Conservation (phyloP, 2,797 vertebrate species). For the Lagorchestes hirsutus region DNA sequence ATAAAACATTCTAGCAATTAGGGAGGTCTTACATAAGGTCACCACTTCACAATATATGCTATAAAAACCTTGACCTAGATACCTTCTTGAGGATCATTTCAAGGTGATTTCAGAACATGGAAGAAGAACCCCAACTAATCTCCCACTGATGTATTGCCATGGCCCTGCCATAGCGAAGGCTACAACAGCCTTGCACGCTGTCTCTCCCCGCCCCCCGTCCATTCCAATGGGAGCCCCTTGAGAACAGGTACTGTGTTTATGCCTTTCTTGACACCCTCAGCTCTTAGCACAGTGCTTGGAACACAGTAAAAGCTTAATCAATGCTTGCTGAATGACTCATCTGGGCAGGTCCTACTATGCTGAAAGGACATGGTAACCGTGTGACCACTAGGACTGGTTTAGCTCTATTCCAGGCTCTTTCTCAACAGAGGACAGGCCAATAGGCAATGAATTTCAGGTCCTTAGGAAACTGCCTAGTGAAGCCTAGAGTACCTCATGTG, state of each 20-base stretch:
- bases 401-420: not conserved
- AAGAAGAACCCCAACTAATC: not conserved
- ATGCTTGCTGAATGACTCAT: not conserved
- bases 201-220: not conserved
- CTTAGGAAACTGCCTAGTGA: not conserved
- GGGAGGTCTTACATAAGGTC: not conserved
- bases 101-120: not conserved
- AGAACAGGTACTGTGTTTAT: not conserved
- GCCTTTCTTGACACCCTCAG: not conserved
- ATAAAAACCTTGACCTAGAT: not conserved
- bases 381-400: not conserved
- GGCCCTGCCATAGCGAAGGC: not conserved
- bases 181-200: not conserved
- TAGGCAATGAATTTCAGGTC: not conserved
- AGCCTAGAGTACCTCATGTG: not conserved
- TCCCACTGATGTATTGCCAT: not conserved
- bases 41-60: not conserved
- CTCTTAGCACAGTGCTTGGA: not conserved
- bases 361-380: not conserved
- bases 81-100: not conserved
- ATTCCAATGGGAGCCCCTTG: constrained; percentile 1
- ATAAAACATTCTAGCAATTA: not conserved
- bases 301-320: not conserved
- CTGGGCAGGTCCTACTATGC: not conserved
- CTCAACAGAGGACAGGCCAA: not conserved